Conservation (phyloP, 2,113 vertebrate species). For the Ariopsis seemanni region DNA sequence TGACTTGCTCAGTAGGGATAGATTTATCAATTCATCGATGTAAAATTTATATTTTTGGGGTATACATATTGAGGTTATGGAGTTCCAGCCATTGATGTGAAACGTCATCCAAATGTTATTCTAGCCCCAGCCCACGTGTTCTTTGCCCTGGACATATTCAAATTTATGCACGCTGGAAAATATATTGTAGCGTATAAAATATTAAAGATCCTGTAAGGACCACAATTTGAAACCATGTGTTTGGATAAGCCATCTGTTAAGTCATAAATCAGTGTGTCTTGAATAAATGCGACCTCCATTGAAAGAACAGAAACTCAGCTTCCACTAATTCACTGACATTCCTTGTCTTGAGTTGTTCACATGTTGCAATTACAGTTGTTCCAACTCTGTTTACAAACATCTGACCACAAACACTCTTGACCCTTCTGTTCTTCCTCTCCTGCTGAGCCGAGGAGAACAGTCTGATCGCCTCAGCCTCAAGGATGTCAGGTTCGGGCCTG, state of each 20-base stretch:
- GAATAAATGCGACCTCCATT: background rate
- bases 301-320: background rate
- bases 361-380: slow-evolving; percentile 1
- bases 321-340: background rate
- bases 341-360: background rate
- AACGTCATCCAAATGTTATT: background rate
- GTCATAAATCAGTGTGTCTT: slow-evolving; percentile 10
- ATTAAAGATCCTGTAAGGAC: slow-evolving; percentile 12
- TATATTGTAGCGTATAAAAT: background rate
- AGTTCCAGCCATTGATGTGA: background rate
- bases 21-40: too few relatives aligned
- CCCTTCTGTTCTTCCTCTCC: background rate
- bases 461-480: slow-evolving; percentile 13
- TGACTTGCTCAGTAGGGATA: too few relatives aligned
- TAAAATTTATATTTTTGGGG: too few relatives aligned
- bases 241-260: slow-evolving; percentile 23
- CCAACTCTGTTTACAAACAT: slow-evolving; percentile 18
- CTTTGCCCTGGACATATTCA: background rate
- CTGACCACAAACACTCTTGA: background rate
- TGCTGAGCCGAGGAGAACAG: background rate
- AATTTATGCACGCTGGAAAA: background rate
- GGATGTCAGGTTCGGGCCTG: slow-evolving; percentile 30
- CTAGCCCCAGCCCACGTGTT: slow-evolving; percentile 2
- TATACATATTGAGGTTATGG: background rate
- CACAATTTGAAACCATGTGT: background rate